Evolutionary conservation across 2,797 vertebrate species (phyloP).

Genomic region (Cyclopterus lumpus): DNA sequence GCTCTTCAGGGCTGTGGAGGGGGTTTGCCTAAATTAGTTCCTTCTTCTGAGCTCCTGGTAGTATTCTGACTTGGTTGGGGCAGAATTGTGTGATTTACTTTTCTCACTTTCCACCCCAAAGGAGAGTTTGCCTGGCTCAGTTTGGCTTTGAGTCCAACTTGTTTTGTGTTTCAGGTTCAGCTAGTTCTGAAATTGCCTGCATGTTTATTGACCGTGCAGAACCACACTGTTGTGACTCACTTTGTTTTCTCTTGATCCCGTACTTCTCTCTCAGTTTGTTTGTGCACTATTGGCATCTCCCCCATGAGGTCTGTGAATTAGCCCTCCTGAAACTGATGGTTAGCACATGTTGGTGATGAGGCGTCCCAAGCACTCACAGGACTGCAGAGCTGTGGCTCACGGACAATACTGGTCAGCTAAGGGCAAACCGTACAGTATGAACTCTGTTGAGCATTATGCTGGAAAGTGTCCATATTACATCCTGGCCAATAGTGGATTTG

Average conservation of each 20-base stretch:
- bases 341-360: constrained; percentile 64
- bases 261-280: constrained; percentile 51
- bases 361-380: constrained; percentile 34
- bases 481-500: not conserved
- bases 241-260: constrained; percentile 27
- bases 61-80: constrained; percentile 45
- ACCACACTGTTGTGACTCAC: constrained; percentile 10
- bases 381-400: constrained; percentile 33
- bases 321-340: constrained; percentile 66
- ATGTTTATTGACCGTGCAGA: constrained; percentile 35
- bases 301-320: constrained; percentile 54
- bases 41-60: constrained; percentile 56
- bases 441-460: not conserved
- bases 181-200: constrained; percentile 33
- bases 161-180: constrained; percentile 25
- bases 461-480: not conserved
- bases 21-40: constrained; percentile 60
- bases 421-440: not conserved
- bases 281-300: constrained; percentile 48
- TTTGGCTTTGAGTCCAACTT: constrained; percentile 11
- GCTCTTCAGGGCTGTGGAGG: constrained; percentile 3
- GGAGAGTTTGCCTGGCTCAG: constrained; percentile 18
- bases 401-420: constrained; percentile 25
- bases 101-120: constrained; percentile 2
- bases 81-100: constrained; percentile 36